Base-by-base conservation (phyloP, 1,140 invertebrate genomes). In the Psilanteris sp. region DNA sequence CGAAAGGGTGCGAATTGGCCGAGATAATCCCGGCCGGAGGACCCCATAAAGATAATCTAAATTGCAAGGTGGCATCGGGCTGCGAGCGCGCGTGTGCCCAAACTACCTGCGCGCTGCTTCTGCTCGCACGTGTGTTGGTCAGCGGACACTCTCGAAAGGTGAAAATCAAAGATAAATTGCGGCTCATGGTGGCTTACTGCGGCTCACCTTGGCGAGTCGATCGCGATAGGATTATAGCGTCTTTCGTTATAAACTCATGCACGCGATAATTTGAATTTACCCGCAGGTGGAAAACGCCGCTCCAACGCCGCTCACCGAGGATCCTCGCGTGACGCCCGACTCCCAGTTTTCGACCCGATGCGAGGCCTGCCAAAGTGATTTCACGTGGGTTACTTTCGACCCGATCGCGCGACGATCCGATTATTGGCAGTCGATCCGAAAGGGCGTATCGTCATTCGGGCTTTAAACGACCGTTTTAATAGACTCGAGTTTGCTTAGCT, bases 1-100 rank as follows among this genome's bases (percentile, higher is more conserved):
- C 43, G 66, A 70, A 71, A 76, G 66, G 57, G 73, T 66, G 73
- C 59, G 72, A 76, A 76, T 66, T 61, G 73, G 57, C 29, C n/a
- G 57, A 50, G 72, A 76, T 76, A 76, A 59, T 48, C 20, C 64
- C 24, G 52, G 41, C 50, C 31, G 10, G 50, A 64, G 64, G 57
- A 39, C 44, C 61, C 34, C 57, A 14, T 37, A 50, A 16, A 62
- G 73, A 70, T 68, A 76, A 68, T 71, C 62, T 68, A 76, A 76
- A 76, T 76, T 70, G 61, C 73, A 61, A 71, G 59, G 52, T 61
- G 73, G 59, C 57, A 46, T 64, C 73, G 13, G 39, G 54, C 27
- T 32, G 36, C 34, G 50, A 59, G 34, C 44, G 44, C 50, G 48
- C 62, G 71, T 66, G 71, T 61, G 50, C 31, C 37, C 44, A 31